Evolutionary conservation across 2,113 vertebrate species (phyloP), one percentile per base, ranked within the genome.

Genomic region (Stictonetta naevosa): DNA sequence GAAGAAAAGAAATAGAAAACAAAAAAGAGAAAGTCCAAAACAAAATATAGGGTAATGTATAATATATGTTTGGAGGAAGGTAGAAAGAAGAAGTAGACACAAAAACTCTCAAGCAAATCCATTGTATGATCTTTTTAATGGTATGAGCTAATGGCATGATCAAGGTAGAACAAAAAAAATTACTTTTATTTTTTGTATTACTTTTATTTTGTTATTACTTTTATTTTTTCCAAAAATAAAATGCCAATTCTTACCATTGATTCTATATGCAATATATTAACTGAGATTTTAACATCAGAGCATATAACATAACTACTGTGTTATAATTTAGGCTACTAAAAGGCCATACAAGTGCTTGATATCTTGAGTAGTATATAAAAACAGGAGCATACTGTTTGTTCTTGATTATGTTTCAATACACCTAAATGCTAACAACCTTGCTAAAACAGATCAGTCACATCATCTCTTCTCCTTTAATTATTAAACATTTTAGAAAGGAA

Each of bases 121-220:
- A 17, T 33, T 1, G 0, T 34, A 34, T 0, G 0, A 28, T 40
- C 15, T 77, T 71, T 85, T 48, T 63, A 28, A 40, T 63, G 34
- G 60, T 38, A 38, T 28, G 34, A 63, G 17, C 17, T 62, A 38
- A 38, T 63, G 23, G 2, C 40, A 6, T 53, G 26, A 63, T 58
- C 16, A 33, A 40, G 10, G 48, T 33, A 80, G 67, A 59, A 75
- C 8, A 52, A 60, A 76, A 60, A 10, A 31, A 40, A 16, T 26
- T 26, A 15, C 46, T 7, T 13, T 52, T 79, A 62, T 50, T 50
- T 50, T 79, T 67, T 58, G 56, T n/a, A 21, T 25, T 25, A 13
- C 46, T 6, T 11, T 50, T 79, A 62, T 50, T 50, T 50, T 79
- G n/a, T n/a, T n/a, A 16, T 26, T 26, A 15, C 46, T 7, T 13